These are phyloP conservation scores for Anoplophora glabripennis DNA, from an alignment of 1,140 invertebrate species.

Conservation along the genomic window DNA sequence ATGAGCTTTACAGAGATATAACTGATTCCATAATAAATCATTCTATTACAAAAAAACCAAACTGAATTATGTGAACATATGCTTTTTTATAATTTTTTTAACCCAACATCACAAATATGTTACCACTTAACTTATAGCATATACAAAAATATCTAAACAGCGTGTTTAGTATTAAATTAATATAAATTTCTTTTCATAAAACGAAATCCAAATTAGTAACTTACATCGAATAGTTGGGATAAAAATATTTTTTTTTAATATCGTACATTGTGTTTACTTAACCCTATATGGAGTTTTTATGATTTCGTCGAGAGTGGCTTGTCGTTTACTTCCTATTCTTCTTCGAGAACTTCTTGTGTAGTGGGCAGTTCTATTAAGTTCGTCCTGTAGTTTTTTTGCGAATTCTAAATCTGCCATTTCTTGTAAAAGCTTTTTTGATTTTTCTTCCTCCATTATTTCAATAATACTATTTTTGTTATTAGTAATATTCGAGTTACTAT, in stretches of 20 bases:
- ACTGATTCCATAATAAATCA: slow-evolving; percentile 14
- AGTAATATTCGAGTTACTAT: not conserved
- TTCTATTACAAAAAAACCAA: not conserved
- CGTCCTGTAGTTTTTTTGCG: slow-evolving; percentile 35
- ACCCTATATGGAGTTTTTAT: slow-evolving; percentile 15
- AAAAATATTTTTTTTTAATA: no score
- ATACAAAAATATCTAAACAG: not conserved
- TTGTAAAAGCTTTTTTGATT: slow-evolving; percentile 24
- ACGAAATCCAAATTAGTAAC: no score
- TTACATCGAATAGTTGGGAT: no score
- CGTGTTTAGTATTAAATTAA: not conserved
- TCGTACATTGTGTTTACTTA: not conserved
- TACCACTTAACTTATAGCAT: slow-evolving; percentile 8
- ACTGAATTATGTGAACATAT: not conserved
- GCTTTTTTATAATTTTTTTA: not conserved
- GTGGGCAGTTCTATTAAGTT: slow-evolving; percentile 23
- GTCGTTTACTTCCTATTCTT: slow-evolving; percentile 20
- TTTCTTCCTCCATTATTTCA: not conserved
- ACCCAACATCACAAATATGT: slow-evolving; percentile 19
- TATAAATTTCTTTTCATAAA: not conserved
- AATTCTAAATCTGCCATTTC: slow-evolving; percentile 36
- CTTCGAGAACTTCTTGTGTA: slow-evolving; percentile 12
- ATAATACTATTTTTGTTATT: not conserved
- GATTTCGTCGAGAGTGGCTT: slow-evolving; percentile 29
- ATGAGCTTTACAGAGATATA: slow-evolving; percentile 1